A percentile compares a stretch with the other conserved stretches of the same genome.
These are phyloP conservation scores for Phacellophora camtschatica DNA, from an alignment of 30 jellyfish, hydroid and myxozoan species.

Conservation along the genomic window DNA sequence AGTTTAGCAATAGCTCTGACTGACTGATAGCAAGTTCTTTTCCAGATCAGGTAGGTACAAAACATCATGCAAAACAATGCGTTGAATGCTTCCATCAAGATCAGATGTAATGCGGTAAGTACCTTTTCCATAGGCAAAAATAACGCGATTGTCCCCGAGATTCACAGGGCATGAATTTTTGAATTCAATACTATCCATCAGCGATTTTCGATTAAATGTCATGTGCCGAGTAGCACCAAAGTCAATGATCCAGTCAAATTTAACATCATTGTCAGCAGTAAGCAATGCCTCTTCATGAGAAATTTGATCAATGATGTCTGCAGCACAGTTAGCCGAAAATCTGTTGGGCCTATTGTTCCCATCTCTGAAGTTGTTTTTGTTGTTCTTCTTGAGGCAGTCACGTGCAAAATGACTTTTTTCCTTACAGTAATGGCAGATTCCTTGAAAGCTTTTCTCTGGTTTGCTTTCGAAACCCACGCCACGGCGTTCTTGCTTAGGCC, in stretches of 20 bases:
- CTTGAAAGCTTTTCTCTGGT: background rate
- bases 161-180: background rate
- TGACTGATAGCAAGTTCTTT: constrained; percentile 47
- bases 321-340: constrained; percentile 7
- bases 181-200: constrained; percentile 8
- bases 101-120: background rate
- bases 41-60: constrained; percentile 29
- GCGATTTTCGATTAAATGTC: constrained; percentile 8
- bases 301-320: background rate
- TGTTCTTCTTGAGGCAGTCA: constrained; percentile 39
- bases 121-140: constrained; percentile 55
- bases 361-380: background rate
- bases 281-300: constrained; percentile 11
- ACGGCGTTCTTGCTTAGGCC: background rate
- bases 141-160: constrained; percentile 25
- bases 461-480: background rate
- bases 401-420: constrained; percentile 50
- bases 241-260: constrained; percentile 36
- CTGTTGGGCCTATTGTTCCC: background rate
- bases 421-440: constrained; percentile 42
- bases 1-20: constrained; percentile 42
- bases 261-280: background rate
- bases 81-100: constrained; percentile 29
- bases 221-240: constrained; percentile 66
- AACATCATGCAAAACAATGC: constrained; percentile 43